Conservation (phyloP, 1,140 invertebrate genomes). For the Ceratina japonica region DNA sequence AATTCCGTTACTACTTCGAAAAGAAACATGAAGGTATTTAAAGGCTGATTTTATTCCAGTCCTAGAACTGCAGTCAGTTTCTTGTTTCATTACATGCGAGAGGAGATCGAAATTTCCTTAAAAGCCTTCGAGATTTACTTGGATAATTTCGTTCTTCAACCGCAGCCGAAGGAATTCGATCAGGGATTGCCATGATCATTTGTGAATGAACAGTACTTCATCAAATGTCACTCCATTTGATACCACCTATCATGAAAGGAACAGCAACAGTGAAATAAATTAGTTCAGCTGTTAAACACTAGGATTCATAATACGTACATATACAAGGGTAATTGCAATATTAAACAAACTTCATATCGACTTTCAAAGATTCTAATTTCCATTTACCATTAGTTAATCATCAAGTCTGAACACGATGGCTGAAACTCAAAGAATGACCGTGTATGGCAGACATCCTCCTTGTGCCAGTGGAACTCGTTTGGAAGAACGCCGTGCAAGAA, state of each 20-base stretch:
- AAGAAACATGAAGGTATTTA: neutral
- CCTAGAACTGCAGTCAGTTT: conserved; percentile 35
- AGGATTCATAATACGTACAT: too few species aligned
- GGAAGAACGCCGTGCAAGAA: conserved; percentile 85
- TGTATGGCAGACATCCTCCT: conserved; percentile 85
- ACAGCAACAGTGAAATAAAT: neutral
- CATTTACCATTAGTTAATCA: conserved; percentile 24
- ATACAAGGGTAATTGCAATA: conserved; percentile 4
- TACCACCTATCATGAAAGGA: conserved; percentile 15
- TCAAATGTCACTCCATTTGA: neutral
- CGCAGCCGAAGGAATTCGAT: too few species aligned
- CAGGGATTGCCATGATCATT: too few species aligned
- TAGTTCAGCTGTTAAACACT: too few species aligned
- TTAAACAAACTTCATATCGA: neutral
- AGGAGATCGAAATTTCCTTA: conserved; percentile 12
- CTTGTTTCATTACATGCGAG: conserved; percentile 26
- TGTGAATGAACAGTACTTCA: conserved; percentile 5
- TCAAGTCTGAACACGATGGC: conserved; percentile 69
- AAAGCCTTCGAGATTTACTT: neutral
- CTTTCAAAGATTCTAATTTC: neutral
- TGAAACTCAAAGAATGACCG: conserved; percentile 80
- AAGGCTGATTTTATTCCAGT: conserved; percentile 34
- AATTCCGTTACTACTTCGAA: neutral
- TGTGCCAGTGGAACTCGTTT: conserved; percentile 85
- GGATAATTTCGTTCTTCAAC: conserved; percentile 1